These are phyloP conservation scores for Pygoscelis antarcticus DNA, from an alignment of 2,113 vertebrate species.

Conservation along the genomic window DNA sequence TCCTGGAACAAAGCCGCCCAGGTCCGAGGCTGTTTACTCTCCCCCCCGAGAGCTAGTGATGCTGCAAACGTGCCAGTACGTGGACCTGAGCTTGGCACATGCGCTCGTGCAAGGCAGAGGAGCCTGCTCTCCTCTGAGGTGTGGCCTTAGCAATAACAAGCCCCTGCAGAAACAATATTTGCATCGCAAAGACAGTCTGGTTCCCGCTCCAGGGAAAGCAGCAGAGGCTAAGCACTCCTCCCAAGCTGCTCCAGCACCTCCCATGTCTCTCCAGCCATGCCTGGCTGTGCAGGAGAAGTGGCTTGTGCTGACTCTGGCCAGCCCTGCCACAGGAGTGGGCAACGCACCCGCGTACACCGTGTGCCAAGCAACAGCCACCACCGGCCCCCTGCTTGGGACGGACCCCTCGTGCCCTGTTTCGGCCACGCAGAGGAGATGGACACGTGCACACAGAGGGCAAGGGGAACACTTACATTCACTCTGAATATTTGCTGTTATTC, in stretches of 20 bases:
- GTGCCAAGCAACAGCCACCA: neutral
- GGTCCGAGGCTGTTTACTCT: neutral
- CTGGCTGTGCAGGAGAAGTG: neutral
- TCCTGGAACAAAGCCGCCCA: neutral
- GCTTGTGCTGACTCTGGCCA: neutral
- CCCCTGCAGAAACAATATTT: neutral
- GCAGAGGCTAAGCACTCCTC: neutral
- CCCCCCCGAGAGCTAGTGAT: neutral
- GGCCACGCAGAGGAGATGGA: neutral
- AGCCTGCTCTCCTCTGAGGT: neutral
- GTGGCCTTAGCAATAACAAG: neutral
- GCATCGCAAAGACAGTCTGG: rapidly evolving
- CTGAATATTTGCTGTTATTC: constrained; percentile 97
- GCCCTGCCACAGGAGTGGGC: neutral
- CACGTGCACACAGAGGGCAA: rapidly evolving
- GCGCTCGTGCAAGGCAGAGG: rapidly evolving
- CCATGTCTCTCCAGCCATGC: neutral
- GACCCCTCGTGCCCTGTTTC: neutral
- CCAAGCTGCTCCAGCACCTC: neutral
- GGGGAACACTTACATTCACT: constrained; percentile 88
- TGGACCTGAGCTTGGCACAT: neutral
- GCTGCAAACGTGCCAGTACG: rapidly evolving
- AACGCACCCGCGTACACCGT: rapidly evolving
- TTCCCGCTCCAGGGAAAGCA: neutral
- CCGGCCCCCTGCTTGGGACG: neutral